These are phyloP conservation scores for Plebejus anna DNA, from an alignment of 2,888 invertebrate genomes.

Conservation along the genomic window DNA sequence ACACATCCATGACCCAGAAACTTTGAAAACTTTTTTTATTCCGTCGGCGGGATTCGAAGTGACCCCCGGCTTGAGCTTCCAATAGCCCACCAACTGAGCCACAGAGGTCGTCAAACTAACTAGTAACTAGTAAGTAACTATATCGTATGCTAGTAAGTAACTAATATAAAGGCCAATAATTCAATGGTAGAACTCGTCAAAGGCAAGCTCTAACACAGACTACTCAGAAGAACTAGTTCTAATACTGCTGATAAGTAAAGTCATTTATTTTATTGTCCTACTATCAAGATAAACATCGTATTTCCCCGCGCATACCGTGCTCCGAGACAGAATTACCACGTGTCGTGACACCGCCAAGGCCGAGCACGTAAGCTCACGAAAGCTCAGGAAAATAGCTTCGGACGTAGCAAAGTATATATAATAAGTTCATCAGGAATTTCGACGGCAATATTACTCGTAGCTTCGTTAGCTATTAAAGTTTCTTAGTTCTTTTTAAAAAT, in stretches of 20 bases:
- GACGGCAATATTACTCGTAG: neutral
- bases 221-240: too few species aligned
- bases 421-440: neutral
- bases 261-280: neutral
- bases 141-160: too few species aligned
- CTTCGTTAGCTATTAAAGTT: neutral
- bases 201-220: neutral
- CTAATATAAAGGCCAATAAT: too few species aligned
- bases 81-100: too few species aligned
- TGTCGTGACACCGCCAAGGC: neutral
- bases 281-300: neutral
- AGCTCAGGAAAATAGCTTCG: neutral
- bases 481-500: neutral
- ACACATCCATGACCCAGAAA: too few species aligned
- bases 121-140: too few species aligned
- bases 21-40: too few species aligned
- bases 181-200: neutral
- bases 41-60: too few species aligned
- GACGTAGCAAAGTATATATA: neutral
- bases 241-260: neutral
- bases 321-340: neutral
- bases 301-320: neutral
- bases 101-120: too few species aligned
- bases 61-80: too few species aligned
- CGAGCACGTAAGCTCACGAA: neutral